Base-by-base conservation (phyloP, 2,888 invertebrate genomes). In the Ophion costatus region DNA sequence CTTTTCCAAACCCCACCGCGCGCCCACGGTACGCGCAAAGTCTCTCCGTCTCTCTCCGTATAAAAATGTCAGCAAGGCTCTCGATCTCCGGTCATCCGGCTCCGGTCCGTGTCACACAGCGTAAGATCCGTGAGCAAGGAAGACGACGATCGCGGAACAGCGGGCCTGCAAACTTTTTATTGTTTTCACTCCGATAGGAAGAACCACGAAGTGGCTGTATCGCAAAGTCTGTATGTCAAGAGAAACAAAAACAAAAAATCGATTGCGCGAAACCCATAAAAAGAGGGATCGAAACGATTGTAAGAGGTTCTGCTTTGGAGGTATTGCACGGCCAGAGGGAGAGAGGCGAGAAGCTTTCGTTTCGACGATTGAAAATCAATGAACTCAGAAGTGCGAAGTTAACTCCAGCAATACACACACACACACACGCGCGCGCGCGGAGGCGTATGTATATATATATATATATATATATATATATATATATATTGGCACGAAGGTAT, bases 311-410 rank as follows among this genome's bases (percentile, higher is more conserved):
- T 22, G 38, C 45, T 24, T 20, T 14, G 24, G 20, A 61, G 63
- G 22, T 22, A 45, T 45, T 45, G 33, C 20, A 59, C 10, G 29
- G 71, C 33, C 20, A 42, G 69, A 33, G 71, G 7, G 66, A 51
- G 17, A 33, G 38, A 57, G 51, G 33, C 14, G 63, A 14, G 64
- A 76, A 64, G 33, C 57, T 76, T 38, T 33, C 22, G 38, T 66
- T 63, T 80, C 76, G 24, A 24, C 76, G 89, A 90, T 90, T 90
- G 90, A 90, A 90, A 90, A 90, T 90, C 90, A 90, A 90, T 90
- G 90, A 89, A 87, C 88, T 89, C 87, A 82, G 84, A 87, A 88
- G 89, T 87, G 87, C 79, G 85, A 87, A 87, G 82, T 84, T 85
- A 85, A 69, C 84, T 87, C 70, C 64, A 59, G 59, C 45, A 71